Conservation (phyloP, 2,113 vertebrate species). For the Chloebia gouldiae region DNA sequence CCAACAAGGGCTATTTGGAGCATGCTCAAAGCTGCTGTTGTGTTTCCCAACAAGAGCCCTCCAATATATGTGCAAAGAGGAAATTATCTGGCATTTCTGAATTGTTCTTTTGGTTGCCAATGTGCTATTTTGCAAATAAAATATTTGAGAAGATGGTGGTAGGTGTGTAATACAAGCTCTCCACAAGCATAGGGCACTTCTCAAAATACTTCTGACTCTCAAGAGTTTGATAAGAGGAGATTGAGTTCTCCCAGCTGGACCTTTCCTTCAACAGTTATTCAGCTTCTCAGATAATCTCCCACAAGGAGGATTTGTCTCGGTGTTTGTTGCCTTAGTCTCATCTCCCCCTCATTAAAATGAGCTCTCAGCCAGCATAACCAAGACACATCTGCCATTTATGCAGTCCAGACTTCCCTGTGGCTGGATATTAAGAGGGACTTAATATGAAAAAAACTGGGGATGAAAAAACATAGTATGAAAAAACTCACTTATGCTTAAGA, state of each 20-base stretch:
- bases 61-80: not conserved
- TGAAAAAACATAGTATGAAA: not conserved
- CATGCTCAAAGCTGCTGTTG: not conserved
- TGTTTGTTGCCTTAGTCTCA: not conserved
- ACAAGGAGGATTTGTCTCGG: not conserved
- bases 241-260: not conserved
- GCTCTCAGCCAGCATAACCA: not conserved
- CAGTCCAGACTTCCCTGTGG: not conserved
- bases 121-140: not conserved
- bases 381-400: not conserved
- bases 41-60: not conserved
- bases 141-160: not conserved
- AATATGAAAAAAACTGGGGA: no score
- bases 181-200: not conserved
- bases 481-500: not conserved
- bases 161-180: not conserved
- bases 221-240: not conserved
- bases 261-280: not conserved
- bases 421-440: not conserved
- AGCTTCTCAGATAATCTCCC: not conserved
- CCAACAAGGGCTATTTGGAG: not conserved
- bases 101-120: not conserved
- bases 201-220: not conserved
- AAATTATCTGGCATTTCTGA: conserved; percentile 31
- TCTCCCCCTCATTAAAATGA: not conserved